Evolutionary conservation across 1,140 invertebrate species (phyloP).

Genomic region (Drosophila ficusphila): DNA sequence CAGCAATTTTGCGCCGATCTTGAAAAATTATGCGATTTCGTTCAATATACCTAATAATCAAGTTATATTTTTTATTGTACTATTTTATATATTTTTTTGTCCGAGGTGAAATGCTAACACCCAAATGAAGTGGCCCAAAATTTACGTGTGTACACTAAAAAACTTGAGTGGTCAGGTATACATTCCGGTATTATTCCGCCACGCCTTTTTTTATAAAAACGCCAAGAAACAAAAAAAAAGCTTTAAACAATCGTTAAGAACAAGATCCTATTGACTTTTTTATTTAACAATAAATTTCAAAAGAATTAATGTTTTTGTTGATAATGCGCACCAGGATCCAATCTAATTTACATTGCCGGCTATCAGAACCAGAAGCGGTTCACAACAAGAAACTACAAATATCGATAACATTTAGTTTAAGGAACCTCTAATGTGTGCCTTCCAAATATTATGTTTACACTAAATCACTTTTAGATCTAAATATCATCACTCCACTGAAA

Average conservation of each 20-base stretch:
- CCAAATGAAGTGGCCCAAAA: not conserved
- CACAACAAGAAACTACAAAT: not conserved
- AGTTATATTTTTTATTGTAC: not conserved
- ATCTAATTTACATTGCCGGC: slow-evolving; percentile 10
- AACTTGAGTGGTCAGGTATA: slow-evolving; percentile 7
- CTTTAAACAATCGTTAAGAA: too few species aligned
- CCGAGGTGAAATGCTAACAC: not conserved
- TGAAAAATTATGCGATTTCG: not conserved
- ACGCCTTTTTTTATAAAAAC: not conserved
- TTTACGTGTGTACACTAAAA: slow-evolving; percentile 22
- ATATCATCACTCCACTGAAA: too few species aligned
- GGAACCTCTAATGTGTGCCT: too few species aligned
- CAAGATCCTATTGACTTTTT: too few species aligned
- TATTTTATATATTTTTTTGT: not conserved
- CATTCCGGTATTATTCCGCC: slow-evolving; percentile 13
- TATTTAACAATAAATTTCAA: not conserved
- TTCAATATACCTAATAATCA: too few species aligned
- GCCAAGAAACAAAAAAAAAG: not conserved
- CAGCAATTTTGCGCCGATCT: not conserved
- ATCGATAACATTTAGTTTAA: too few species aligned
- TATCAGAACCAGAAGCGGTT: not conserved
- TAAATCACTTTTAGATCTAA: too few species aligned
- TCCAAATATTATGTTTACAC: too few species aligned
- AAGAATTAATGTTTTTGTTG: not conserved
- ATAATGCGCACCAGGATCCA: not conserved